phyloP scores from a whole-genome alignment of 2,888 invertebrate genomes.

The Caprella mutica region DNA sequence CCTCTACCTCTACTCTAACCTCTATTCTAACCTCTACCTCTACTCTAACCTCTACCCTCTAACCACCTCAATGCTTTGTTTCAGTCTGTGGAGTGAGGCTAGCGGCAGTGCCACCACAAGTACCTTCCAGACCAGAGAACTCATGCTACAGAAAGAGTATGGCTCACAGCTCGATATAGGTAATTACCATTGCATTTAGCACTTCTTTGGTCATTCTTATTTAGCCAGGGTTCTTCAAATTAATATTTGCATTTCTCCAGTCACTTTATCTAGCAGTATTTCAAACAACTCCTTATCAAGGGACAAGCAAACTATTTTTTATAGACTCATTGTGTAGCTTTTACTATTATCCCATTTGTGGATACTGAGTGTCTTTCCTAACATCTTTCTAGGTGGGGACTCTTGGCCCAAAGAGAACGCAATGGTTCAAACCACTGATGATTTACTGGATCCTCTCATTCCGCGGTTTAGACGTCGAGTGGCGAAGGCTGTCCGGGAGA shows the following conservation, averaged over 20 bases:
- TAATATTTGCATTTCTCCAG: no score
- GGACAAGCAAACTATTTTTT: no score
- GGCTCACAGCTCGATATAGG: slow-evolving; percentile 30
- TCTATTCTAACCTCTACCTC: background rate
- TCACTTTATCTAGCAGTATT: no score
- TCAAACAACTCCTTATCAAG: no score
- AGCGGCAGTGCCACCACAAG: slow-evolving; percentile 19
- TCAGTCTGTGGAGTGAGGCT: slow-evolving; percentile 29
- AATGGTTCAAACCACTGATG: slow-evolving; percentile 28
- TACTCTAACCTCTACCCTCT: background rate
- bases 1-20: background rate
- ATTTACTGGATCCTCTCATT: slow-evolving; percentile 28
- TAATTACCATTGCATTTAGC: background rate
- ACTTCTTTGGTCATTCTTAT: background rate
- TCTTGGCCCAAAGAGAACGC: slow-evolving; percentile 11
- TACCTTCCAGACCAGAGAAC: slow-evolving; percentile 9
- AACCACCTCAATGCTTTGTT: background rate
- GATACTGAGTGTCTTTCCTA: no score
- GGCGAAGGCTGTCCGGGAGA: slow-evolving; percentile 24
- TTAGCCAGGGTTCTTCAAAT: no score
- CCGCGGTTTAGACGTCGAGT: slow-evolving; percentile 27
- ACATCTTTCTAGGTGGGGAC: no score
- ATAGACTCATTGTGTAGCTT: no score
- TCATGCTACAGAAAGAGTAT: slow-evolving; percentile 23
- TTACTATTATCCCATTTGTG: no score